Percentiles rank a stretch among this genome's conserved stretches.
phyloP scores from a whole-genome alignment of 2,797 vertebrate species.

The Bufotes viridis region DNA sequence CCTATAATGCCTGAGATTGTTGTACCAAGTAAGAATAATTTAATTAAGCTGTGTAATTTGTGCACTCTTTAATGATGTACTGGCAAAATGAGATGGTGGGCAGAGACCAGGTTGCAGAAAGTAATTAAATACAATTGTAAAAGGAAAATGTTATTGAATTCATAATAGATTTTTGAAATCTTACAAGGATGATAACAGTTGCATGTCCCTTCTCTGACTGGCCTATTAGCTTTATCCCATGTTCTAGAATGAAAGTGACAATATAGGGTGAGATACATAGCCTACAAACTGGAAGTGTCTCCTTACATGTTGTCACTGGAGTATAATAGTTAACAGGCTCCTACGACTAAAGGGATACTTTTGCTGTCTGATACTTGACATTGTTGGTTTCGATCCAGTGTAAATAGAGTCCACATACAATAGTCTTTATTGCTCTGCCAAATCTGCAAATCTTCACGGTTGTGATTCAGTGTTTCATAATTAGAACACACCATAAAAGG shows the following conservation, averaged over 20 bases:
- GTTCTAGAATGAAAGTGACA: background rate
- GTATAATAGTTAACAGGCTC: background rate
- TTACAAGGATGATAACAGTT: background rate
- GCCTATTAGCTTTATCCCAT: background rate
- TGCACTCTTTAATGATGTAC: background rate
- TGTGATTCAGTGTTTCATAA: constrained; percentile 3
- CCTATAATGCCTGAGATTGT: background rate
- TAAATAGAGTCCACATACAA: constrained; percentile 1
- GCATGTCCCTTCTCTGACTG: background rate
- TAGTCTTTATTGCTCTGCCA: constrained; percentile 24
- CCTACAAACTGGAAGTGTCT: background rate
- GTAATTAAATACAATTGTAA: background rate
- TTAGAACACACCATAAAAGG: constrained; percentile 33
- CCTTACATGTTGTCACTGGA: background rate
- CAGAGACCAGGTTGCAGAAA: background rate
- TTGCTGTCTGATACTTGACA: constrained; percentile 8
- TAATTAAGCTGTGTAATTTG: background rate
- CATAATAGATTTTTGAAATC: background rate
- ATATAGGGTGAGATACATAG: background rate
- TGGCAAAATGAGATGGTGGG: background rate
- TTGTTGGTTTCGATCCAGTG: constrained; percentile 28
- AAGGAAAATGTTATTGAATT: background rate
- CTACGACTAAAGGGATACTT: background rate
- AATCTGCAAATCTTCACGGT: background rate
- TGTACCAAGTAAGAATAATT: background rate